Evolutionary conservation across 2,113 vertebrate genomes (phyloP).

Genomic region (Lophotis ruficrista): DNA sequence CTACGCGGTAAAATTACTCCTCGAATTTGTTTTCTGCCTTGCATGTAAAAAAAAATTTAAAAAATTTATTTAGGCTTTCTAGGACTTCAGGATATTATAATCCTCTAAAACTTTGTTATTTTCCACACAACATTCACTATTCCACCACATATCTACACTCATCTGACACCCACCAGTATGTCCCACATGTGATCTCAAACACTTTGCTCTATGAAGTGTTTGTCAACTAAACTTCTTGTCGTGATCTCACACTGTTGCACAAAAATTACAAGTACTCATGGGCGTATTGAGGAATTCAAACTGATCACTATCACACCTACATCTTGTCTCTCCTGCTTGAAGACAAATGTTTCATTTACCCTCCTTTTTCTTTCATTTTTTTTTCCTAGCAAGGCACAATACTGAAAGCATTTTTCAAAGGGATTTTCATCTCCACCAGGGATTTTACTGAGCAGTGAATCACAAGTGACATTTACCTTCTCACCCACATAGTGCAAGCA

Average conservation of each 20-base stretch:
- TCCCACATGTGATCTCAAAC: background rate
- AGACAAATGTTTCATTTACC: background rate
- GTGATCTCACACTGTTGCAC: background rate
- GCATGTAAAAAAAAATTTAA: background rate
- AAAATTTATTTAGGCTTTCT: background rate
- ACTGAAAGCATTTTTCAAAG: background rate
- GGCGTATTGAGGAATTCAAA: background rate
- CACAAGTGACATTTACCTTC: background rate
- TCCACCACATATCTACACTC: background rate
- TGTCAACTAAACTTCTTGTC: background rate
- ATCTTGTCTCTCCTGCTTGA: background rate
- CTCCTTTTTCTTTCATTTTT: background rate
- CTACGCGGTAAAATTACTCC: background rate
- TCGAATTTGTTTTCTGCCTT: background rate
- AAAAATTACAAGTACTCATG: background rate
- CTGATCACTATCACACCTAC: background rate
- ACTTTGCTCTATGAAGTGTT: background rate
- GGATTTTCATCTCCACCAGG: background rate
- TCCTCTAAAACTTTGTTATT: background rate
- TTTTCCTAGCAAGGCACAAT: background rate
- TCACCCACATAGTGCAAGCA: background rate
- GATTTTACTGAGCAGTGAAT: slow-evolving; percentile 9
- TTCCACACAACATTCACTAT: background rate
- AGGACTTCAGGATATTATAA: background rate
- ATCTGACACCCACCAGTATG: background rate